These are phyloP conservation scores for Poeciliopsis retropinna DNA, from an alignment of 2,113 vertebrate species.

Conservation along the genomic window DNA sequence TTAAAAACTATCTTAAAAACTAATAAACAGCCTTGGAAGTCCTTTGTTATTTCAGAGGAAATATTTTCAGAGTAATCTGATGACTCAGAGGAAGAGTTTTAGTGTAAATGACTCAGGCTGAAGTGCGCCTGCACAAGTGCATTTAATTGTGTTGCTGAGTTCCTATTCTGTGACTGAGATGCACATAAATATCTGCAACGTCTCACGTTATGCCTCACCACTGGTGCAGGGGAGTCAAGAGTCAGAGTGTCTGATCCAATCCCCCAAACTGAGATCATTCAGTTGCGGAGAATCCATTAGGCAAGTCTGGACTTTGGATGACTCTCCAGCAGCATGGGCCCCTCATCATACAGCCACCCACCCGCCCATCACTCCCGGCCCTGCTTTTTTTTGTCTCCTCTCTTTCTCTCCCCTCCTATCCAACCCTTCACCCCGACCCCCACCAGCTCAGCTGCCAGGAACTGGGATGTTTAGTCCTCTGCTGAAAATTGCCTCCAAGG, in stretches of 20 bases:
- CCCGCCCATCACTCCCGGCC: background rate
- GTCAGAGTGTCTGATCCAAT: constrained; percentile 75
- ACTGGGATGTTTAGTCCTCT: constrained; percentile 77
- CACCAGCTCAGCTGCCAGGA: constrained; percentile 66
- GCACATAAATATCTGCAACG: constrained; percentile 1
- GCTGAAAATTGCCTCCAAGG: constrained; percentile 77
- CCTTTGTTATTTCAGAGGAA: constrained; percentile 21
- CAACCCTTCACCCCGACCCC: constrained; percentile 56
- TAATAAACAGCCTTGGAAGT: constrained; percentile 1
- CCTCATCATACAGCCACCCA: constrained; percentile 44
- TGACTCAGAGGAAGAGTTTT: constrained; percentile 49
- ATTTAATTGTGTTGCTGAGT: constrained; percentile 26
- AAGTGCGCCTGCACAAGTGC: constrained; percentile 40
- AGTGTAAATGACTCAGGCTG: constrained; percentile 47
- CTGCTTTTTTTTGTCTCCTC: constrained; percentile 20
- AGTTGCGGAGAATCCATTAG: constrained; percentile 76
- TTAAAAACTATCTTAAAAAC: constrained; percentile 6
- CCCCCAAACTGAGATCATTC: constrained; percentile 70
- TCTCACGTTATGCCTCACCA: constrained; percentile 1
- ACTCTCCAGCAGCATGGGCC: constrained; percentile 73
- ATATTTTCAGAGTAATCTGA: constrained; percentile 29
- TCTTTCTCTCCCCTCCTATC: constrained; percentile 54
- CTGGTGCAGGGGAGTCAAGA: constrained; percentile 59
- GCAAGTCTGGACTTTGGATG: constrained; percentile 84
- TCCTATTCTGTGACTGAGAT: constrained; percentile 27